Evolutionary conservation across 2,797 vertebrate species (phyloP).

Genomic region (Alosa sapidissima): DNA sequence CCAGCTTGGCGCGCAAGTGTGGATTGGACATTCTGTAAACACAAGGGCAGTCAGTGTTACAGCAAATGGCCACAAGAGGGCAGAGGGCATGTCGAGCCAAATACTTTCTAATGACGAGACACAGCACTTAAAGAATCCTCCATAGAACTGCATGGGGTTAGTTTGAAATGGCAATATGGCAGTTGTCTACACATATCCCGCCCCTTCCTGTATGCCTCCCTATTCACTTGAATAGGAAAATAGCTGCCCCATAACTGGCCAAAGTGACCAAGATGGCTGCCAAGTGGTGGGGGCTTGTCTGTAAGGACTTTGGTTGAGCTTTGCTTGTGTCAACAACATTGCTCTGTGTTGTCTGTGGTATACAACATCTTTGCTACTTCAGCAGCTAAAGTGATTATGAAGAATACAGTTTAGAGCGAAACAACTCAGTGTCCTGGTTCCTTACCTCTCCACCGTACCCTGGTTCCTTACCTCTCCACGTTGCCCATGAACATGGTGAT

Average conservation of each 20-base stretch:
- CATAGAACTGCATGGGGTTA: no score
- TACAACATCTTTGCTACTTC: neutral
- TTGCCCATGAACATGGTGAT: conserved; percentile 95
- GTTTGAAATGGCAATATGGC: no score
- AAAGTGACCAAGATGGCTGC: no score
- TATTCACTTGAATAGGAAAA: no score
- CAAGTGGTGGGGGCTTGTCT: no score
- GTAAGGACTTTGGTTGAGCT: neutral
- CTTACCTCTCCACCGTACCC: conserved; percentile 82
- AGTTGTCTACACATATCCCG: no score
- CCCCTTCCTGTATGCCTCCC: no score
- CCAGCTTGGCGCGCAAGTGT: conserved; percentile 93
- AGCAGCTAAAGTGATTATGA: neutral
- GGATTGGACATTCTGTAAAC: conserved; percentile 93
- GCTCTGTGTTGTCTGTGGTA: neutral
- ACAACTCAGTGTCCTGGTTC: neutral
- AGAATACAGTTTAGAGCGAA: neutral
- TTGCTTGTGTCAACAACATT: neutral
- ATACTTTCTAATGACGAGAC: no score
- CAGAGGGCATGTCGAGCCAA: neutral
- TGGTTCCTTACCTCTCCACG: conserved; percentile 81
- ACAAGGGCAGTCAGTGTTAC: neutral
- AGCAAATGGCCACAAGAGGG: neutral
- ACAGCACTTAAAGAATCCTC: no score
- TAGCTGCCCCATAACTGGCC: no score